Evolutionary conservation across 2,888 invertebrate species (phyloP).

Genomic region (Hanleya hanleyi): DNA sequence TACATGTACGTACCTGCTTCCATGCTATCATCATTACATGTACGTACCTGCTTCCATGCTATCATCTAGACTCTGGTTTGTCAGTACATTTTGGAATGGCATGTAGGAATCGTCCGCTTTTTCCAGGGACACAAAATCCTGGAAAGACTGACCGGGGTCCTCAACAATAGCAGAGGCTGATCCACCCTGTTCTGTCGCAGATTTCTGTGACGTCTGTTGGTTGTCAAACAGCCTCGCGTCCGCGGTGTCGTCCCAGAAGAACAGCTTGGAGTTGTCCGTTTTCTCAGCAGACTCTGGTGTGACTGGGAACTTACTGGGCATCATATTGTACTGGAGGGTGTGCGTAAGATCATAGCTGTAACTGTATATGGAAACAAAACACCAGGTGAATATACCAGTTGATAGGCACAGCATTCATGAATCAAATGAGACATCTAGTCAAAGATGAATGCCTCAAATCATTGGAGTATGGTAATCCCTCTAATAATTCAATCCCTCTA

Average conservation of each 20-base stretch:
- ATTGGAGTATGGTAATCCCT: no score
- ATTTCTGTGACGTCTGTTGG: not conserved
- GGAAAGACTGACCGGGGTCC: not conserved
- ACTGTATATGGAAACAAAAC: constrained; percentile 76
- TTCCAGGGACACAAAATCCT: not conserved
- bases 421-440: no score
- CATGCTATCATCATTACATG: no score
- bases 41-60: not conserved
- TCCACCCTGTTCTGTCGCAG: not conserved
- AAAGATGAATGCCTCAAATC: no score
- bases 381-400: no score
- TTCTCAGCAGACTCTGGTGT: not conserved
- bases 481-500: no score
- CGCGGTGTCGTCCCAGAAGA: not conserved
- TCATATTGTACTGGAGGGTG: constrained; percentile 94
- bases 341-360: constrained; percentile 97
- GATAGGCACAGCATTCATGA: no score
- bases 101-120: not conserved
- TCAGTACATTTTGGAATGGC: not conserved
- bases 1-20: no score
- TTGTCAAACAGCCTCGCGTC: not conserved
- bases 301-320: constrained; percentile 71
- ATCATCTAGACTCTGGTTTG: not conserved
- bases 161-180: no score
- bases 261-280: not conserved